Evolutionary conservation across 2,888 invertebrate species (phyloP).

Genomic region (Lithophane ornitopus): DNA sequence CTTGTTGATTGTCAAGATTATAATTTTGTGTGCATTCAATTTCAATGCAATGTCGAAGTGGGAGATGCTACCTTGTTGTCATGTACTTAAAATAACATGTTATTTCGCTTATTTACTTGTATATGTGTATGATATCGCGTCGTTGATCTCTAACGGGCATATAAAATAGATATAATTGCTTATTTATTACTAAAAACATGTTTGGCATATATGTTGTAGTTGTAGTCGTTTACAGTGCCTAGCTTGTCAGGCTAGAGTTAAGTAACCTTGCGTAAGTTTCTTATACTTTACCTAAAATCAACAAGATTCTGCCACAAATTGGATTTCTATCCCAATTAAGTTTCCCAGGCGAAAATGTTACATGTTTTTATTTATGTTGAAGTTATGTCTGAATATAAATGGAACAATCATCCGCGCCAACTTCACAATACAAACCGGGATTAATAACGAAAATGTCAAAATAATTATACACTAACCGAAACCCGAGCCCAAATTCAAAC

Average conservation of each 20-base stretch:
- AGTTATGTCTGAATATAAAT: constrained; percentile 18
- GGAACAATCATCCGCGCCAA: constrained; percentile 37
- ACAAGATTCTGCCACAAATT: not conserved
- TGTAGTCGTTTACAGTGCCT: constrained; percentile 15
- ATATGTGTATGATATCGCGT: constrained; percentile 19
- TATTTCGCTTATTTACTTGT: constrained; percentile 17
- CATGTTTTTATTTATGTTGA: not conserved
- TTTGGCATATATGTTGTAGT: constrained; percentile 31
- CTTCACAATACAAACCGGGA: constrained; percentile 39
- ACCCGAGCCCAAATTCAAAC: constrained; percentile 44
- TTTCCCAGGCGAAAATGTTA: constrained; percentile 5
- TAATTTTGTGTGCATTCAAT: constrained; percentile 61
- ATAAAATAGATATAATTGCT: constrained; percentile 19
- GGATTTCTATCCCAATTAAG: constrained; percentile 10
- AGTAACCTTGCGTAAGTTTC: not conserved
- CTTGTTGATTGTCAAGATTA: constrained; percentile 32
- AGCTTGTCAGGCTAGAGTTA: not conserved
- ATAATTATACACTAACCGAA: constrained; percentile 61
- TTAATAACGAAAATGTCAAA: constrained; percentile 65
- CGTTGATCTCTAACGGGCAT: constrained; percentile 33
- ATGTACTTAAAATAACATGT: constrained; percentile 22
- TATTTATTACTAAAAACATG: constrained; percentile 43
- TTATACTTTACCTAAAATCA: not conserved
- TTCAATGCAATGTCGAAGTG: constrained; percentile 42
- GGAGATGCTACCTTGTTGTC: constrained; percentile 28